These are phyloP conservation scores for Brachylomia viminalis DNA, from an alignment of 2,888 invertebrate species.

Conservation along the genomic window DNA sequence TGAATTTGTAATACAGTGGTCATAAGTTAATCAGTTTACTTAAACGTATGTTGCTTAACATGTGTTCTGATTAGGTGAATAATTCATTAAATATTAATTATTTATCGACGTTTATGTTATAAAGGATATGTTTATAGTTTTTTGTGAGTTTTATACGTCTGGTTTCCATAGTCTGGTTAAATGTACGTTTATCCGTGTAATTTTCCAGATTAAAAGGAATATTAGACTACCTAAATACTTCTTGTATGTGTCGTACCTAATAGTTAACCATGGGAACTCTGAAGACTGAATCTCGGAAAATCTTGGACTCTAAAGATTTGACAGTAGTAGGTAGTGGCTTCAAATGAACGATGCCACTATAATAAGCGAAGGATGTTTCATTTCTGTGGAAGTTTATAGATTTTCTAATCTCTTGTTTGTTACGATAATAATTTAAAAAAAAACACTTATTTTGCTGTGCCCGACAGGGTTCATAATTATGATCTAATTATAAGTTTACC, in stretches of 20 bases:
- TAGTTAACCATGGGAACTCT: not conserved
- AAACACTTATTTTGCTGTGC: no score
- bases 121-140: slow-evolving; percentile 23
- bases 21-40: slow-evolving; percentile 48
- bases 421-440: no score
- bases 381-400: not conserved
- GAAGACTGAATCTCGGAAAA: not conserved
- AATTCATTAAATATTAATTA: slow-evolving; percentile 30
- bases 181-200: not conserved
- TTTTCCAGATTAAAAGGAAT: not conserved
- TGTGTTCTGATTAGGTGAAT: slow-evolving; percentile 30
- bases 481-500: no score
- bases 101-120: not conserved
- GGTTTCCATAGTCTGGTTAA: not conserved
- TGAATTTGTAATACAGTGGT: slow-evolving; percentile 58
- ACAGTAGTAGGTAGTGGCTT: not conserved
- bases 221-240: not conserved
- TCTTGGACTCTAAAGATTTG: not conserved
- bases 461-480: no score
- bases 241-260: not conserved
- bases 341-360: not conserved
- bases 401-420: not conserved
- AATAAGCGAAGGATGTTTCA: not conserved
- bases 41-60: slow-evolving; percentile 45
- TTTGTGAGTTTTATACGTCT: not conserved